Evolutionary conservation across 2,888 invertebrate species (phyloP).

Genomic region (Apamea epomidion): DNA sequence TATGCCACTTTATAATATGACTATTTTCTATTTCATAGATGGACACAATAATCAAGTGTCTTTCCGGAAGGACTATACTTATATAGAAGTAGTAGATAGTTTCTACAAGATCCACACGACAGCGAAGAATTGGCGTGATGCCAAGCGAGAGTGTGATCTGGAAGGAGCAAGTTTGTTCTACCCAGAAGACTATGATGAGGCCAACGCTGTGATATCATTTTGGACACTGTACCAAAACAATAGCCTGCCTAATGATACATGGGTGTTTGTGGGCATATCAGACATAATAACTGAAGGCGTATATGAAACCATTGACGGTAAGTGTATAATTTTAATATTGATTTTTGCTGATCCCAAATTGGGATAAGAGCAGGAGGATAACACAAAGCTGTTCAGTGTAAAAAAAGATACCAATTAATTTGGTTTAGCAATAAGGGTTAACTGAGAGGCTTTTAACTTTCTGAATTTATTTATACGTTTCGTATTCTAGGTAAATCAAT

Average conservation of each 20-base stretch:
- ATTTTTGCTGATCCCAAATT: neutral
- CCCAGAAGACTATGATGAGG: slow-evolving; percentile 10
- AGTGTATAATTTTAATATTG: slow-evolving; percentile 15
- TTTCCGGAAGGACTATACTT: slow-evolving; percentile 20
- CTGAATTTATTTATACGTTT: neutral
- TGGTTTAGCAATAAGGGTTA: neutral
- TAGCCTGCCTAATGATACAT: neutral
- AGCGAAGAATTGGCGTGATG: neutral
- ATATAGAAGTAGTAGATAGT: neutral
- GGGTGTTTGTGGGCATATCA: slow-evolving; percentile 24
- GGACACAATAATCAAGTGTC: neutral
- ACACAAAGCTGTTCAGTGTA: neutral
- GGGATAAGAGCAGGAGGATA: neutral
- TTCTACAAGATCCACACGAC: slow-evolving; percentile 12
- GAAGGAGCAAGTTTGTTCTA: slow-evolving; percentile 30
- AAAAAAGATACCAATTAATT: neutral
- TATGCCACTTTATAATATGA: neutral
- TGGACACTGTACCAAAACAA: slow-evolving; percentile 3
- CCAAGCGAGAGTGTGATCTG: slow-evolving; percentile 8
- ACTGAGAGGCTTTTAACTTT: neutral
- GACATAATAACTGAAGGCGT: slow-evolving; percentile 72
- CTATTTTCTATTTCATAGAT: slow-evolving; percentile 1
- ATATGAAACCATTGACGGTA: slow-evolving; percentile 76
- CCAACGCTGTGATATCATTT: neutral
- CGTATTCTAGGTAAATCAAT: slow-evolving; percentile 3